Base-by-base conservation (phyloP, 2,888 invertebrate species). In the Neocrepidodera transversa region DNA sequence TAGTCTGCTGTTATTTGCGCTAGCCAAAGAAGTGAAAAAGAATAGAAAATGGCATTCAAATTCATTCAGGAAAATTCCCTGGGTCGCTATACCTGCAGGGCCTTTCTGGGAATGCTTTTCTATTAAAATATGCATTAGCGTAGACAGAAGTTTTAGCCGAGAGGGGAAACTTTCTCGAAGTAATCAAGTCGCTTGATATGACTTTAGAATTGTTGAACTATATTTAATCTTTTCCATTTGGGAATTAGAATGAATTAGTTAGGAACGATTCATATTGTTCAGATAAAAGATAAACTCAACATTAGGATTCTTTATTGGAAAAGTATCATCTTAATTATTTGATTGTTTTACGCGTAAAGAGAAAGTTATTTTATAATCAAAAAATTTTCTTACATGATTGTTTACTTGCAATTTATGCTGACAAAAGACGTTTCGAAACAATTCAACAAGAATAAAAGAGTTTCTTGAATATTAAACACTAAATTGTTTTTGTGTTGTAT, bases 31-130 rank as follows among this genome's bases (percentile, higher is more conserved):
- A 58, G 35, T 52, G 50, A 47, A 64, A 60, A 66, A 67, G 68
- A 66, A 67, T 64, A 32, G 69, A 58, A 72, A 71, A 68, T 67
- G 69, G 67, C 68, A 73, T 74, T 73, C 69, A 71, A 74, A 74
- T 74, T 73, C 73, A 72, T 73, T 73, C 72, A 62, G 61, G 55
- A 65, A 51, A 47, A 52, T 36, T 70, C 72, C 72, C 72, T 36
- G 61, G 69, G 61, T 67, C 64, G 70, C 69, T 65, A 66, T 72
- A 72, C 71, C 69, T 67, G 64, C 67, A 64, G 63, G 63, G 58
- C 58, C 32, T 53, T 58, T 18, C 47, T 35, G 48, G 58, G 42
- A 53, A 58, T 35, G 42, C 26, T 53, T 48, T 48, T 48, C 58
- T 58, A 58, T 58, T 58, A 58, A 58, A 58, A 58, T 58, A 58